phyloP scores from a whole-genome alignment of 2,888 invertebrate genomes.

The Pteria penguin region DNA sequence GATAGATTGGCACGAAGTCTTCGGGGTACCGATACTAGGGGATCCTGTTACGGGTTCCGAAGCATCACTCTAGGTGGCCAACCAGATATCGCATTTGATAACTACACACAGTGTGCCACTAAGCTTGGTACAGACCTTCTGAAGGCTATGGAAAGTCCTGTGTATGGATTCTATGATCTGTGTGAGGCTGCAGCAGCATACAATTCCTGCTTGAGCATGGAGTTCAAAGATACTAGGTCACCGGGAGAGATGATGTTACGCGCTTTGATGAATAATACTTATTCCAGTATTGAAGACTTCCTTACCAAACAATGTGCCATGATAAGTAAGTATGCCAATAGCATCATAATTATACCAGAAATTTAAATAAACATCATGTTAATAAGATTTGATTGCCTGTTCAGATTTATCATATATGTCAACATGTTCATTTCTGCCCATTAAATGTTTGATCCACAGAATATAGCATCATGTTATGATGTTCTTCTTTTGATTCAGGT shows the following conservation, averaged over 20 bases:
- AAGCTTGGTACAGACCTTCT: slow-evolving; percentile 4
- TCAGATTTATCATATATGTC: no score
- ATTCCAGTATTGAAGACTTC: slow-evolving; percentile 9
- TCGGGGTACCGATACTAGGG: no score
- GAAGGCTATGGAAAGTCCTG: slow-evolving; percentile 10
- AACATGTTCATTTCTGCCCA: neutral
- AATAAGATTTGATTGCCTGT: no score
- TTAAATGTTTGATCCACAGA: no score
- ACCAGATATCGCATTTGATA: no score
- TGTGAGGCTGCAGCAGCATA: slow-evolving; percentile 11
- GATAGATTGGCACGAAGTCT: no score
- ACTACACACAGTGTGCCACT: slow-evolving; percentile 9
- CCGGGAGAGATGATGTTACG: neutral
- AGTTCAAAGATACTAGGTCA: neutral
- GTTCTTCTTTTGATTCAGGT: no score
- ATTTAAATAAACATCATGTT: no score
- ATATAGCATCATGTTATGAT: no score
- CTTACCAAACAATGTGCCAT: slow-evolving; percentile 10
- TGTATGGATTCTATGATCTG: slow-evolving; percentile 37
- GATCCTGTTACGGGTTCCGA: no score
- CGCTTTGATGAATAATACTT: neutral
- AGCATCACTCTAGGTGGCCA: no score
- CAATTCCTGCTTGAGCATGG: slow-evolving; percentile 11
- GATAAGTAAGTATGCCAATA: slow-evolving; percentile 23
- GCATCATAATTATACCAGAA: no score